These are phyloP conservation scores for Limnodromus scolopaceus DNA, from an alignment of 2,797 vertebrate genomes.

Conservation along the genomic window DNA sequence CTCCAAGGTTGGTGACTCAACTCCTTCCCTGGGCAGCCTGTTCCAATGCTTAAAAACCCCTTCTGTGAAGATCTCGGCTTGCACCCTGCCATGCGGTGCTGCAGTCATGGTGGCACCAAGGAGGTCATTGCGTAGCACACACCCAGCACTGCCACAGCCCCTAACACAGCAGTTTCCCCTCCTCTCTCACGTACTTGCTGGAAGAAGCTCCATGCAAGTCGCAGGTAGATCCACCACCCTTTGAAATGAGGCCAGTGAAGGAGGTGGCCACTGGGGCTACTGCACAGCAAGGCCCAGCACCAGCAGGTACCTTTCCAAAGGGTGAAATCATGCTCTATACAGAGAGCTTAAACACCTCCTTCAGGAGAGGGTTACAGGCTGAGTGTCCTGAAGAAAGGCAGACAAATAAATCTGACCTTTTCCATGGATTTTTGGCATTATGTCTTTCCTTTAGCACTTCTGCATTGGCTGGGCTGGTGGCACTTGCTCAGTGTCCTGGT, in stretches of 20 bases:
- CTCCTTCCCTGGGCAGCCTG: neutral
- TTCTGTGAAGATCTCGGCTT: neutral
- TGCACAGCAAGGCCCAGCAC: neutral
- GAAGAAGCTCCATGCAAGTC: neutral
- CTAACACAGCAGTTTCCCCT: fast-evolving
- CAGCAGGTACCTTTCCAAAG: neutral
- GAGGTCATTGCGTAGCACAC: fast-evolving
- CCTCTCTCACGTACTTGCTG: neutral
- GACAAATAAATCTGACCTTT: neutral
- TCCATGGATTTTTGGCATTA: neutral
- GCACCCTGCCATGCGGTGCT: fast-evolving
- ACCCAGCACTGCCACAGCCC: neutral
- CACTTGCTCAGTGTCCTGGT: neutral
- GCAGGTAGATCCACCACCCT: neutral
- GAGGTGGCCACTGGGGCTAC: neutral
- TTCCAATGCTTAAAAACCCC: too few relatives aligned
- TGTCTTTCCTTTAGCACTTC: neutral
- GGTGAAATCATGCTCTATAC: neutral
- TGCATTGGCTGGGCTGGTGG: neutral
- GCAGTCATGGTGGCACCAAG: fast-evolving
- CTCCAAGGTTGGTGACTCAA: neutral
- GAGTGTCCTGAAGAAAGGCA: neutral
- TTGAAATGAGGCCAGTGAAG: fast-evolving
- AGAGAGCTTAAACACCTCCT: neutral
- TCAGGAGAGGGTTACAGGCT: neutral